These are phyloP conservation scores for Styela plicata DNA, from an alignment of 23 tunicate species.

Conservation along the genomic window DNA sequence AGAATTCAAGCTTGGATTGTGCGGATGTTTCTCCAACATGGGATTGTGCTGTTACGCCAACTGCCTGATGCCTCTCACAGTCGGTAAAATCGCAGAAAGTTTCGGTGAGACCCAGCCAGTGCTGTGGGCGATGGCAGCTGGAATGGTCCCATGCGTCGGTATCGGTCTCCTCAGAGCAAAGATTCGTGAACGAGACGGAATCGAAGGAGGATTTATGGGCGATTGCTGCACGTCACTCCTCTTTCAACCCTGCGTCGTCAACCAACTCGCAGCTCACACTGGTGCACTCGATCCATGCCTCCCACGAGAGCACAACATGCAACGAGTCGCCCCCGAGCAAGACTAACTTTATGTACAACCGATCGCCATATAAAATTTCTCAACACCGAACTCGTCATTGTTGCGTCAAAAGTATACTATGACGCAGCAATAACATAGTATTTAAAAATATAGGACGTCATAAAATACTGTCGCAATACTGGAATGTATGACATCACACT, in stretches of 20 bases:
- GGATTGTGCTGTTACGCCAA: conserved; percentile 22
- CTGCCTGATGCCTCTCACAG: conserved; percentile 13
- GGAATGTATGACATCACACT: no score
- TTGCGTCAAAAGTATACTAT: background rate
- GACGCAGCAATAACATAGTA: no score
- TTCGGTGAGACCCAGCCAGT: conserved; percentile 23
- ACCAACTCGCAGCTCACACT: conserved; percentile 8
- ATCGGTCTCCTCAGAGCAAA: conserved; percentile 9
- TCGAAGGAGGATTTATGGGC: conserved; percentile 12
- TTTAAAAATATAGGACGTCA: no score
- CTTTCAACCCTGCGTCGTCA: conserved; percentile 5
- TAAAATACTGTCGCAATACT: no score
- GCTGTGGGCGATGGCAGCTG: conserved; percentile 29
- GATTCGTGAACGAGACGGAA: conserved; percentile 15
- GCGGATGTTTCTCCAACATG: conserved; percentile 25
- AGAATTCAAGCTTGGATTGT: conserved; percentile 24
- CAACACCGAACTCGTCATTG: background rate
- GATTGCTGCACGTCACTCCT: background rate
- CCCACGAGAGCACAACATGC: conserved; percentile 21
- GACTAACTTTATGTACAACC: background rate
- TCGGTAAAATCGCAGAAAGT: conserved; percentile 7
- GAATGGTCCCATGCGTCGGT: background rate
- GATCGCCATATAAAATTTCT: background rate
- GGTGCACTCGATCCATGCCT: background rate
- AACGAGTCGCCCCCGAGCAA: conserved; percentile 22